Conservation (phyloP, 2,113 vertebrate species). For the Caloenas nicobarica region DNA sequence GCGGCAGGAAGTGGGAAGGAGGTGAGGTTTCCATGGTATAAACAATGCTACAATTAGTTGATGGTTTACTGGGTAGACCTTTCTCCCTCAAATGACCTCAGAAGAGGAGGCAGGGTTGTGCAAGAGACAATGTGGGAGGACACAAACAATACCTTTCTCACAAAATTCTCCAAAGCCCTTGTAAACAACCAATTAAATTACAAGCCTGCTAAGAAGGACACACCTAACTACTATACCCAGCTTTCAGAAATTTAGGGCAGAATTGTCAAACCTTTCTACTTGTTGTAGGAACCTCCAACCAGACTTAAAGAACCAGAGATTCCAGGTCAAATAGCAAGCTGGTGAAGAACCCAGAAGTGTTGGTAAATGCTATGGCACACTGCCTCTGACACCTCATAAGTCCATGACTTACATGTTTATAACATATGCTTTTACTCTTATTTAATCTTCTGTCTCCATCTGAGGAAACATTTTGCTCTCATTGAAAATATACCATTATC, state of each 20-base stretch:
- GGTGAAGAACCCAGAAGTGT: neutral
- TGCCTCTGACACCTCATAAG: neutral
- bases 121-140: neutral
- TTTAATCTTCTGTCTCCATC: neutral
- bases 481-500: neutral
- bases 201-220: neutral
- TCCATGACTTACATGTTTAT: neutral
- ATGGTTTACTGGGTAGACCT: constrained; percentile 14
- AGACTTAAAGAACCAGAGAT: neutral
- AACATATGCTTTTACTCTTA: neutral
- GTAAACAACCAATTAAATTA: neutral
- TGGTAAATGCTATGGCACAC: neutral
- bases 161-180: neutral
- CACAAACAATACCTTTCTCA: neutral
- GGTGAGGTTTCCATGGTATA: neutral
- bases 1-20: constrained; percentile 9
- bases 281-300: neutral
- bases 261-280: neutral
- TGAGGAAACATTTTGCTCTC: neutral
- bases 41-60: constrained; percentile 43
- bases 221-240: neutral
- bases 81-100: constrained; percentile 39
- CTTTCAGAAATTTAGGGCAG: neutral
- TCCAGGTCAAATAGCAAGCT: neutral
- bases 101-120: neutral